phyloP scores from a whole-genome alignment of 2,888 invertebrate species.

The Strigamia crassipes region DNA sequence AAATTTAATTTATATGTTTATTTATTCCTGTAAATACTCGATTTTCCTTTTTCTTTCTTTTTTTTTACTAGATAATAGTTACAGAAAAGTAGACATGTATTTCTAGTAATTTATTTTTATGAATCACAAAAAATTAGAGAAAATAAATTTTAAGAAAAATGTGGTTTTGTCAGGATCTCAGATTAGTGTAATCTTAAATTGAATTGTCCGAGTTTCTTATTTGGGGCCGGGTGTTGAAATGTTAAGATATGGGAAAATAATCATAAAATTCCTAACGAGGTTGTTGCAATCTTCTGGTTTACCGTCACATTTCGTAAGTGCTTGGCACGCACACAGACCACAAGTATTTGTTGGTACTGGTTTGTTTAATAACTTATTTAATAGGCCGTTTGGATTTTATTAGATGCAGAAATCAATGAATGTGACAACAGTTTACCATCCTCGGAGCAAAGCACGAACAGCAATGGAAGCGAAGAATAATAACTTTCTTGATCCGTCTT shows the following conservation, averaged over 20 bases:
- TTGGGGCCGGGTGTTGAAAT: not conserved
- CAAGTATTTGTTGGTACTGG: not conserved
- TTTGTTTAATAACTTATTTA: not conserved
- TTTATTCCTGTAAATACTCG: too few relatives aligned
- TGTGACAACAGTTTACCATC: not conserved
- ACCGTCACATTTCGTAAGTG: not conserved
- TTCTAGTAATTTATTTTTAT: too few relatives aligned
- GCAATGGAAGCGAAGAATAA: not conserved
- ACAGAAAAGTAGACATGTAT: too few relatives aligned
- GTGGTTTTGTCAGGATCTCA: too few relatives aligned
- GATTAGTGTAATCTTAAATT: not conserved
- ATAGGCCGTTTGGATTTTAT: not conserved
- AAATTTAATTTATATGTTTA: too few relatives aligned
- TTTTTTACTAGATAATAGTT: too few relatives aligned
- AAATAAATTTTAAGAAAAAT: too few relatives aligned
- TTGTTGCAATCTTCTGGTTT: not conserved
- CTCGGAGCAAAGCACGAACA: not conserved
- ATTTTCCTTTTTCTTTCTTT: too few relatives aligned
- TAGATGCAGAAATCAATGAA: not conserved
- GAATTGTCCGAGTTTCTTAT: not conserved
- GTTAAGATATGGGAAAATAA: not conserved
- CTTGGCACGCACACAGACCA: not conserved
- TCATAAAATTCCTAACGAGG: not conserved
- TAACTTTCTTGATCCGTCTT: constrained; percentile 8
- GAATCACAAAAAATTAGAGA: too few relatives aligned